A percentile compares a stretch with the other conserved stretches of the same genome.
Evolutionary conservation across 2,113 vertebrate genomes (phyloP).

Genomic region (Narcine bancroftii): DNA sequence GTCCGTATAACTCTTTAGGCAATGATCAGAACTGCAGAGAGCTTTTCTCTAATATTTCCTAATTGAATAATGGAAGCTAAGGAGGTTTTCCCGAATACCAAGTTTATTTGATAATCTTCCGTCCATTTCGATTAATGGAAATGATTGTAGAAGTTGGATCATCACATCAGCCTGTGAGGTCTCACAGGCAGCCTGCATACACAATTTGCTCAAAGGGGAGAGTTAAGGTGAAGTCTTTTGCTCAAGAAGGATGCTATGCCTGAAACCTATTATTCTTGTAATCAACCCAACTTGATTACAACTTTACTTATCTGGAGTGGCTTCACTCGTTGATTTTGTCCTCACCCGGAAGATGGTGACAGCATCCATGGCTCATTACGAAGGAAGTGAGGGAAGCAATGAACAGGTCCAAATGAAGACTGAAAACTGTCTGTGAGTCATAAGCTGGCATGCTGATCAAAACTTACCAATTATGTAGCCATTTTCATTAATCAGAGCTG

Average conservation of each 20-base stretch:
- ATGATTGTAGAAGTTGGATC: no score
- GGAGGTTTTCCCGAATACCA: neutral
- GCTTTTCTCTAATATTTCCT: neutral
- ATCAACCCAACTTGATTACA: neutral
- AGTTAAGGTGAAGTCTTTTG: neutral
- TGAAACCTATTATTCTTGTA: neutral
- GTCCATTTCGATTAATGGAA: no score
- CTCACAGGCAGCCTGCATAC: no score
- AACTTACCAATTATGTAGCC: neutral
- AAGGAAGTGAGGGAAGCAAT: neutral
- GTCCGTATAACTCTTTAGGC: neutral
- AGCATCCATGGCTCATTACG: neutral
- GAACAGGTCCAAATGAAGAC: neutral
- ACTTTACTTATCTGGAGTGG: neutral
- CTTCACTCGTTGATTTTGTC: neutral
- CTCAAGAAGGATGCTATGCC: neutral
- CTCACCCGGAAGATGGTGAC: neutral
- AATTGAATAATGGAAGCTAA: neutral
- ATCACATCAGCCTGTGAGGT: no score
- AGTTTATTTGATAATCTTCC: neutral
- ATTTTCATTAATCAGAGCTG: neutral
- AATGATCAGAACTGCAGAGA: neutral
- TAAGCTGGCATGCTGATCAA: neutral
- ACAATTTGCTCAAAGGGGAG: no score
- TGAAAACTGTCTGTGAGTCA: neutral